These are phyloP conservation scores for Orycteropus afer DNA, from an alignment of 2,113 vertebrate species.

Conservation along the genomic window DNA sequence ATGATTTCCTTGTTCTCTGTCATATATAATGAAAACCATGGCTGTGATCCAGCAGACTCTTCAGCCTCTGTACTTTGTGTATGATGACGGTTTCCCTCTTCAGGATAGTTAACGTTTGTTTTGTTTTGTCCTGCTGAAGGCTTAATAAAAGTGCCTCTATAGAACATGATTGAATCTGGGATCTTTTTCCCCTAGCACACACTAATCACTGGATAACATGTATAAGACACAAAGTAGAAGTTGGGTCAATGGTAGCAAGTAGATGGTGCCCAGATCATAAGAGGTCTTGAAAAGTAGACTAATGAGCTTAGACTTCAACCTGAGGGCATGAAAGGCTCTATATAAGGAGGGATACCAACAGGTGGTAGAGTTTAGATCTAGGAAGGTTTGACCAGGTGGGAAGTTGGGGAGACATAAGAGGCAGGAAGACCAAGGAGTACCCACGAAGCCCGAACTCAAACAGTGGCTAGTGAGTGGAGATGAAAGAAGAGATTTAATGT, in stretches of 20 bases:
- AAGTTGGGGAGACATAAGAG: background rate
- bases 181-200: too few species aligned
- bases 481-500: too few species aligned
- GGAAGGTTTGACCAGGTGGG: background rate
- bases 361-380: background rate
- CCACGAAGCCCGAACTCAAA: background rate
- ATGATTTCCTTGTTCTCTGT: too few species aligned
- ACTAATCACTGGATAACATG: background rate
- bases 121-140: too few species aligned
- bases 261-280: background rate
- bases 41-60: too few species aligned
- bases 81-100: too few species aligned
- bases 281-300: background rate
- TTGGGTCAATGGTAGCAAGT: background rate
- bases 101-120: too few species aligned
- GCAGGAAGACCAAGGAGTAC: background rate
- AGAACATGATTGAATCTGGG: too few species aligned
- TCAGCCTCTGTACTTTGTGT: too few species aligned
- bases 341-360: background rate
- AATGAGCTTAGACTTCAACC: background rate
- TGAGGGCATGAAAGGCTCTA: background rate
- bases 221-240: accelerated
- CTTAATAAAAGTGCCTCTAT: too few species aligned
- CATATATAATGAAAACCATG: too few species aligned
- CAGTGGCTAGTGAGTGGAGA: background rate